These are phyloP conservation scores for Mycalesis mineus DNA, from an alignment of 2,888 invertebrate species.

Conservation along the genomic window DNA sequence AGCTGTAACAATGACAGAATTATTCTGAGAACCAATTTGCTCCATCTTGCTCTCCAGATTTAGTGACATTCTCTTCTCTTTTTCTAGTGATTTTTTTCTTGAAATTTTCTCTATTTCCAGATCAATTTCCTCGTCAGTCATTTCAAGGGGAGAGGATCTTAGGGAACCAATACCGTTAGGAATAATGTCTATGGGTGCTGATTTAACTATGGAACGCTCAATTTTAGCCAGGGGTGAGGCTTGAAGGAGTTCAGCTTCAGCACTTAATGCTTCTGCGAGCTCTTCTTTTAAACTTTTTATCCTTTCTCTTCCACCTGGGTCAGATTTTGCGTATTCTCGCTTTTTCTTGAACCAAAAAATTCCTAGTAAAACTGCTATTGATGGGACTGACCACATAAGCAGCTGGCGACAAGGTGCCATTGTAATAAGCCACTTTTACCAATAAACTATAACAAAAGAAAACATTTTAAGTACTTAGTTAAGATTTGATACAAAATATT, in stretches of 20 bases:
- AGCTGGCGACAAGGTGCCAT: slow-evolving; percentile 89
- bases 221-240: slow-evolving; percentile 66
- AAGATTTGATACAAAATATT: too few relatives aligned
- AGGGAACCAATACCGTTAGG: slow-evolving; percentile 73
- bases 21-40: slow-evolving; percentile 26
- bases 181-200: slow-evolving; percentile 83
- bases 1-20: slow-evolving; percentile 20
- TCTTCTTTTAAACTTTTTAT: slow-evolving; percentile 71
- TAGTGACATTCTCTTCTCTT: slow-evolving; percentile 59
- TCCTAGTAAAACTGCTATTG: slow-evolving; percentile 87
- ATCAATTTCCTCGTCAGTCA: slow-evolving; percentile 83
- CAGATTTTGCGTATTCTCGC: slow-evolving; percentile 84
- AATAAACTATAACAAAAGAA: slow-evolving; percentile 68
- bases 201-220: slow-evolving; percentile 75
- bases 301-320: slow-evolving; percentile 82
- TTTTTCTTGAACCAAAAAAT: slow-evolving; percentile 91
- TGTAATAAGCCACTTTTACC: slow-evolving; percentile 84
- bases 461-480: not conserved
- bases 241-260: slow-evolving; percentile 58
- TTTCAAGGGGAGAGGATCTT: slow-evolving; percentile 76
- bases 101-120: slow-evolving; percentile 82
- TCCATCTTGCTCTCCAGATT: slow-evolving; percentile 41
- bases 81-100: slow-evolving; percentile 74
- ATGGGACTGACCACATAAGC: slow-evolving; percentile 87
- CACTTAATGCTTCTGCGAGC: slow-evolving; percentile 67